A percentile compares a stretch with the other conserved stretches of the same genome.
phyloP scores from a whole-genome alignment of 2,113 vertebrate species.

The Sceloporus tristichus region DNA sequence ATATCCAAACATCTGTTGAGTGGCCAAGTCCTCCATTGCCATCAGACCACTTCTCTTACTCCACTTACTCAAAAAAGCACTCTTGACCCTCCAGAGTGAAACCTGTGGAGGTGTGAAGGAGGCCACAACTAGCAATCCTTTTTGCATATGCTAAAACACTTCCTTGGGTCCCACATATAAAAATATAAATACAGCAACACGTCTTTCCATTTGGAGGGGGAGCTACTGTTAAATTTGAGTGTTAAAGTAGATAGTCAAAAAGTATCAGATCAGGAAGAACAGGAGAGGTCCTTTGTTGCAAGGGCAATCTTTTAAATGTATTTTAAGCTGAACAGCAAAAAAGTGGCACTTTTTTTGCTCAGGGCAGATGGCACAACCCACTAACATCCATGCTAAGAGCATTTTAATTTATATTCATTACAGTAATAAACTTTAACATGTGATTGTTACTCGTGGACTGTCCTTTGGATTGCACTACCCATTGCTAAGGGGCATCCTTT shows the following conservation, averaged over 20 bases:
- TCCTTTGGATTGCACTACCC: constrained; percentile 29
- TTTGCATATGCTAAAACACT: no score
- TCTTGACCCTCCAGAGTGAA: not conserved
- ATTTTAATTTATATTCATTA: constrained; percentile 32
- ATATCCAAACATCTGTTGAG: not conserved
- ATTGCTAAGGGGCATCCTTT: constrained; percentile 33
- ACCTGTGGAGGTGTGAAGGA: no score
- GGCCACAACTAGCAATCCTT: no score
- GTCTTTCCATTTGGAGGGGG: not conserved
- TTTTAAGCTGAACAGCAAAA: no score
- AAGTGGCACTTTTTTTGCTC: not conserved
- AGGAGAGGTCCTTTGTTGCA: not conserved
- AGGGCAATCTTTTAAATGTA: not conserved
- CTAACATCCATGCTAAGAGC: not conserved
- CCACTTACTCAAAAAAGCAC: not conserved
- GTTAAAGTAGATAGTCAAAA: not conserved
- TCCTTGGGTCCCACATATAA: no score
- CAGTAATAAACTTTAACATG: not conserved
- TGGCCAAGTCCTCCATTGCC: no score
- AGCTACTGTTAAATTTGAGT: not conserved
- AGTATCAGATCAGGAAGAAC: not conserved
- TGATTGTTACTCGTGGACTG: not conserved
- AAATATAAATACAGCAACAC: not conserved
- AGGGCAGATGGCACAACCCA: not conserved
- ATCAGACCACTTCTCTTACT: not conserved